Conservation (phyloP, 2,113 vertebrate genomes). For the Gymnarchus niloticus region DNA sequence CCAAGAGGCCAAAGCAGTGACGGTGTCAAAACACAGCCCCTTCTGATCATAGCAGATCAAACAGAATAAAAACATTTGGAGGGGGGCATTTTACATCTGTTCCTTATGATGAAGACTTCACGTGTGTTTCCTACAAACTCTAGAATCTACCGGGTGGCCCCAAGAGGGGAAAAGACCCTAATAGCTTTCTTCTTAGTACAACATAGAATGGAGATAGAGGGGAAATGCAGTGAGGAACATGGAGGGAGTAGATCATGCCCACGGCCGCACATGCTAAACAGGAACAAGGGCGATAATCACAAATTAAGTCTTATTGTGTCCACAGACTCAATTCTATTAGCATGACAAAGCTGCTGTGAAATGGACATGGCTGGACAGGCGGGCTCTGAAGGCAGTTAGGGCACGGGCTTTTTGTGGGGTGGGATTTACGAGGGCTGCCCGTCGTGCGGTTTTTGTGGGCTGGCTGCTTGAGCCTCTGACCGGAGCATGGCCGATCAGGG, state of each 20-base stretch:
- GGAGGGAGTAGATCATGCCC: slow-evolving; percentile 67
- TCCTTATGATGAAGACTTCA: slow-evolving; percentile 68
- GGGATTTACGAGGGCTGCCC: slow-evolving; percentile 69
- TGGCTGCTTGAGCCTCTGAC: slow-evolving; percentile 71
- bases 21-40: background rate
- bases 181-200: slow-evolving; percentile 44
- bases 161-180: slow-evolving; percentile 51
- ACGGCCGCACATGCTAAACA: slow-evolving; percentile 41
- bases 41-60: background rate
- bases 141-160: slow-evolving; percentile 41
- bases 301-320: slow-evolving; percentile 93
- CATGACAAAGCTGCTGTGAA: slow-evolving; percentile 92
- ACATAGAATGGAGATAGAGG: slow-evolving; percentile 55
- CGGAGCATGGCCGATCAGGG: slow-evolving; percentile 84
- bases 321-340: slow-evolving; percentile 86
- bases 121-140: slow-evolving; percentile 57
- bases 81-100: slow-evolving; percentile 42
- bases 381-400: slow-evolving; percentile 41
- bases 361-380: slow-evolving; percentile 78
- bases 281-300: slow-evolving; percentile 64
- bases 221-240: slow-evolving; percentile 41
- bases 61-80: background rate
- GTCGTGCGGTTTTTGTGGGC: slow-evolving; percentile 82
- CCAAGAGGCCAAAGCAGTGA: background rate
- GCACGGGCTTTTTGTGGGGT: slow-evolving; percentile 13